Percentiles rank a stretch among this genome's conserved stretches.
These are phyloP conservation scores for Cephus sareptanus DNA, from an alignment of 2,888 invertebrate species.

Conservation along the genomic window DNA sequence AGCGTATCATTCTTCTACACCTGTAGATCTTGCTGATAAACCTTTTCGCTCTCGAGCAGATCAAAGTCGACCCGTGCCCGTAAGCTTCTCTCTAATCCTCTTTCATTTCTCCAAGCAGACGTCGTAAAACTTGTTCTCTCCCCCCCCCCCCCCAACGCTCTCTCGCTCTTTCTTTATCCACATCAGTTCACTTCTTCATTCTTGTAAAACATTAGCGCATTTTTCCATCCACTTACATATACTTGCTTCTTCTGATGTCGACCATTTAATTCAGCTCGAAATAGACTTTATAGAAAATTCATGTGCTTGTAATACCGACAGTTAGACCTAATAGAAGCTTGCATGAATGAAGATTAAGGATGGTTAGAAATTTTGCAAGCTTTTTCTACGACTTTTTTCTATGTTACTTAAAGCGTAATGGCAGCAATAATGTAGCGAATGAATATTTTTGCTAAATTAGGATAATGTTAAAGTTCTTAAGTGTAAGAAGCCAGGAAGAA, in stretches of 20 bases:
- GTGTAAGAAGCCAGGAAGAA: not conserved
- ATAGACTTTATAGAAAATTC: not conserved
- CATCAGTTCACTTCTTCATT: not conserved
- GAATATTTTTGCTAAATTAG: not conserved
- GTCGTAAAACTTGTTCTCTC: not conserved
- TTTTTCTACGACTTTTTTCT: not conserved
- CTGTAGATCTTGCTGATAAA: not conserved
- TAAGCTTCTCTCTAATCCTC: not conserved
- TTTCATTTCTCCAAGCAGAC: not conserved
- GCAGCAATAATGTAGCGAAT: not conserved
- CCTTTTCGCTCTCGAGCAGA: not conserved
- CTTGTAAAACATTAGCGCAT: not conserved
- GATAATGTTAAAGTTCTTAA: not conserved
- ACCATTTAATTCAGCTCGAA: not conserved
- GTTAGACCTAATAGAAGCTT: not conserved
- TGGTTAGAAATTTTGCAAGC: not conserved
- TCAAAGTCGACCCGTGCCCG: not conserved
- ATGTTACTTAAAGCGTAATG: not conserved
- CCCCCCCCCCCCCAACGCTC: rapidly evolving
- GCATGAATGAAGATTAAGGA: not conserved
- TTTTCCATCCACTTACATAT: not conserved
- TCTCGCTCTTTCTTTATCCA: not conserved
- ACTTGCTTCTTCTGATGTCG: not conserved
- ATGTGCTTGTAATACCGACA: not conserved
- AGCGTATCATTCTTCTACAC: not conserved